Percentiles rank a stretch among this genome's conserved stretches.
phyloP scores from a whole-genome alignment of 2,797 vertebrate genomes.

The Eospalax fontanierii region DNA sequence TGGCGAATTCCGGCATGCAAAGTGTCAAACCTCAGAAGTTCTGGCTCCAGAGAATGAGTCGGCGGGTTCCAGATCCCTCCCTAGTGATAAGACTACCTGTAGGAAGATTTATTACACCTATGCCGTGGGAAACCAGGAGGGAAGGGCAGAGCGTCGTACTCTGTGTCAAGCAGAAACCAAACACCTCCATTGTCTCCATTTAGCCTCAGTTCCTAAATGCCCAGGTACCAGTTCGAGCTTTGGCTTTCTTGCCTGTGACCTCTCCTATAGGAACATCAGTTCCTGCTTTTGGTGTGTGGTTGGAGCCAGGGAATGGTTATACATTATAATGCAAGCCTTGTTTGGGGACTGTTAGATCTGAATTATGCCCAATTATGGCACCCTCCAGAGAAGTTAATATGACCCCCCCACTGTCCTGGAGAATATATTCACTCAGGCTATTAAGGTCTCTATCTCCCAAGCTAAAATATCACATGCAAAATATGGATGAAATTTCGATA shows the following conservation, averaged over 20 bases:
- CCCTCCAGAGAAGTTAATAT: not conserved
- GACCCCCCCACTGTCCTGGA: not conserved
- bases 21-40: slow-evolving; percentile 25
- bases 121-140: not conserved
- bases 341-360: not conserved
- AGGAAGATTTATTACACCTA: not conserved
- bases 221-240: not conserved
- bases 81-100: not conserved
- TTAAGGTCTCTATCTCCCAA: not conserved
- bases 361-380: not conserved
- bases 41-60: slow-evolving; percentile 21
- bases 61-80: not conserved
- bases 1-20: slow-evolving; percentile 48
- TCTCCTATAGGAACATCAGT: not conserved
- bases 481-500: not conserved
- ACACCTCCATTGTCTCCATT: not conserved
- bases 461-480: not conserved
- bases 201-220: not conserved
- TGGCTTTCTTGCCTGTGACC: not conserved
- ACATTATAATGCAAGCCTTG: not conserved
- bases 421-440: not conserved
- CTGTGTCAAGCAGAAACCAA: not conserved
- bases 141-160: not conserved
- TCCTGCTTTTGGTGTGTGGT: not conserved
- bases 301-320: not conserved